Evolutionary conservation across 2,113 vertebrate species (phyloP), one percentile per base, ranked within the genome.

Genomic region (Dicaeum eximium): DNA sequence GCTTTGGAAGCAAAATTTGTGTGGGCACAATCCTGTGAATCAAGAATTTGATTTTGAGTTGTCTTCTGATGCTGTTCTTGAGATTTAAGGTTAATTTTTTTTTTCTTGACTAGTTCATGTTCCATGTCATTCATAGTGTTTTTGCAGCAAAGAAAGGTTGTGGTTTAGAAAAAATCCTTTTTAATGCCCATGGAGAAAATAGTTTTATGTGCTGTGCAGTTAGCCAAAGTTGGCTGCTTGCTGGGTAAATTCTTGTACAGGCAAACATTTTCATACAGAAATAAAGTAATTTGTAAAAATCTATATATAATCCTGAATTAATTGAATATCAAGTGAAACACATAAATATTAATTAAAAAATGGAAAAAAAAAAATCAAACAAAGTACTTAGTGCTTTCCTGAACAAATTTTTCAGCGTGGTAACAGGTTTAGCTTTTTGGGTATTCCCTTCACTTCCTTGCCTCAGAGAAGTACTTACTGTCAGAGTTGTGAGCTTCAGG

Each of bases 1-100:
- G 17, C 75, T 93, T 83, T 78, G 31, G 65, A 93, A 88, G 88
- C 40, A 92, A 74, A 88, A 84, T 64, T 30, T 74, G 6, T 37
- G 12, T 88, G 72, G 79, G 44, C 65, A 50, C 35, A 73, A 64
- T 42, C 38, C 27, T 80, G 5, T 42, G 50, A 82, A 86, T 75
- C 78, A 60, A 78, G 44, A 64, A 64, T 82, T 88, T 92, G 79
- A 51, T 92, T 88, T 73, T 75, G 6, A 12, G 9, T 88, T 93
- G 35, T 47, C 35, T 73, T 88, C 44, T 80, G 56, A 72, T 80
- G 47, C 27, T 74, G n/a, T 78, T 70, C 38, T 40, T 51, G 31
- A 54, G 60, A 18, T 20, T 66, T 48, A 33, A 69, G 42, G 47
- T 48, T 62, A 57, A 48, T 90, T 73, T 42, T 15, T 50, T 35